Evolutionary conservation across 2,888 invertebrate genomes (phyloP).

Genomic region (Ernsta delagoae): DNA sequence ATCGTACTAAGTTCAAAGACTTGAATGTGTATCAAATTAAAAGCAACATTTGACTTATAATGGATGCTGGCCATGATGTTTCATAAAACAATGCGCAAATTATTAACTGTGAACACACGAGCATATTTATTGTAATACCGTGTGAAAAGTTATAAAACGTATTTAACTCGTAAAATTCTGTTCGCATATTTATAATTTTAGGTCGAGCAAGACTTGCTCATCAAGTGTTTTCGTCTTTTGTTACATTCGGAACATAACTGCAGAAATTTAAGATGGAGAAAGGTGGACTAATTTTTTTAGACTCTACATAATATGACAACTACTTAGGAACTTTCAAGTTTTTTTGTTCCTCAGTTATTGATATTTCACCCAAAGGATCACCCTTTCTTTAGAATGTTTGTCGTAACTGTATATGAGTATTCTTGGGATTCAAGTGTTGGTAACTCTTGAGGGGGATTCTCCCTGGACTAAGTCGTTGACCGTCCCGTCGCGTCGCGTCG

Average conservation of each 20-base stretch:
- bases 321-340: not conserved
- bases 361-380: not conserved
- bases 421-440: too few species aligned
- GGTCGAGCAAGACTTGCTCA: not conserved
- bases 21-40: not conserved
- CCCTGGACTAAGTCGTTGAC: too few species aligned
- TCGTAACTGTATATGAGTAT: too few species aligned
- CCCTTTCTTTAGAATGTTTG: too few species aligned
- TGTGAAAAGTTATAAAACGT: slow-evolving; percentile 11
- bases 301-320: not conserved
- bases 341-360: not conserved
- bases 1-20: too few species aligned
- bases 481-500: not conserved
- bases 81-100: slow-evolving; percentile 10
- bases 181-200: not conserved
- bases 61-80: slow-evolving; percentile 1
- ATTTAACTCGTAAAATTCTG: slow-evolving; percentile 2
- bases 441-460: too few species aligned
- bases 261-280: slow-evolving; percentile 35
- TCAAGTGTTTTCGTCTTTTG: slow-evolving; percentile 6
- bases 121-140: not conserved
- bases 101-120: not conserved
- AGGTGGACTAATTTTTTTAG: slow-evolving; percentile 26
- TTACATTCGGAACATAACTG: slow-evolving; percentile 1
- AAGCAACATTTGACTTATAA: not conserved